Conservation (phyloP, 2,797 vertebrate genomes). For the Potorous gilbertii region DNA sequence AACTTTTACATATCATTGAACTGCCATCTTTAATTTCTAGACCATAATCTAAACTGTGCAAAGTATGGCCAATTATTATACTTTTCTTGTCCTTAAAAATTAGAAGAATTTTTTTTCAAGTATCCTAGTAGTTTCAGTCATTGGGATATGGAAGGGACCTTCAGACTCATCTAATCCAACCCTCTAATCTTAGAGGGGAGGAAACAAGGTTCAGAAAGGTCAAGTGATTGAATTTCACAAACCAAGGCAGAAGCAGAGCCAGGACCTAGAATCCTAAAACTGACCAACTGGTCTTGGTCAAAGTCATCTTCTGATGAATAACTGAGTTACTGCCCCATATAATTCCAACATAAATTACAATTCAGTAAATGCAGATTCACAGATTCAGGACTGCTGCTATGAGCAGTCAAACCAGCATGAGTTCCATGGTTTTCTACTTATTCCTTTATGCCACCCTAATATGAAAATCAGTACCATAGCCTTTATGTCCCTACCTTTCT, state of each 20-base stretch:
- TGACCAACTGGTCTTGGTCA: neutral
- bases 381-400: neutral
- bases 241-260: neutral
- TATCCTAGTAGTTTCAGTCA: neutral
- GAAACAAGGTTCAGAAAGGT: constrained; percentile 15
- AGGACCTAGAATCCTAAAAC: neutral
- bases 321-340: neutral
- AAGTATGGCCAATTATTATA: neutral
- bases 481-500: neutral
- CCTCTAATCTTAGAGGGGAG: constrained; percentile 20
- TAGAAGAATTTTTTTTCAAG: constrained; percentile 34
- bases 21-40: constrained; percentile 38
- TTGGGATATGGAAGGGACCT: neutral
- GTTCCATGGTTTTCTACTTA: constrained; percentile 23
- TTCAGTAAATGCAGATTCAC: constrained; percentile 23
- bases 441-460: neutral
- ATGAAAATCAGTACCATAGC: neutral
- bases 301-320: neutral
- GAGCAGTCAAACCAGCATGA: neutral
- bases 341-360: constrained; percentile 16
- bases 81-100: constrained; percentile 44
- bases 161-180: neutral
- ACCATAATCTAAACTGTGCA: constrained; percentile 33
- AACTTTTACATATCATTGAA: constrained; percentile 46
- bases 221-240: neutral